Evolutionary conservation across 2,888 invertebrate species (phyloP).

Genomic region (Philopedon plagiatum): DNA sequence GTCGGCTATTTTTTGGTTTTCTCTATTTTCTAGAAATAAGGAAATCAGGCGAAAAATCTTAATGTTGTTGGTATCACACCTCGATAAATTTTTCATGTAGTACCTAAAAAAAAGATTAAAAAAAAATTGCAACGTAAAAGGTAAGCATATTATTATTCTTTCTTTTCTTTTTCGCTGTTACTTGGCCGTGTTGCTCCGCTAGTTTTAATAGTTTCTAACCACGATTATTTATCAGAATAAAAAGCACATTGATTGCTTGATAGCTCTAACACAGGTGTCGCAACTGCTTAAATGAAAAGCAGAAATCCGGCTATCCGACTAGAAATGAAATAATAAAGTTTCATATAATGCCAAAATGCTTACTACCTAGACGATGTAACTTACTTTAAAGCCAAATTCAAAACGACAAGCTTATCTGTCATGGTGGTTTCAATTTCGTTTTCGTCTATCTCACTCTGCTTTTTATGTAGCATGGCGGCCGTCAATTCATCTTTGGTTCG

Average conservation of each 20-base stretch:
- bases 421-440: slow-evolving; percentile 77
- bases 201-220: too few species aligned
- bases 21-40: slow-evolving; percentile 86
- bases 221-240: too few species aligned
- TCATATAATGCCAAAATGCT: too few species aligned
- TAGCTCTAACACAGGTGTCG: too few species aligned
- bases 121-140: slow-evolving; percentile 34
- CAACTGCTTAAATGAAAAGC: too few species aligned
- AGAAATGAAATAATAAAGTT: too few species aligned
- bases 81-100: slow-evolving; percentile 75
- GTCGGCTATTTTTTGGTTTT: slow-evolving; percentile 61
- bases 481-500: slow-evolving; percentile 71
- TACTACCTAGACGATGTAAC: slow-evolving; percentile 42
- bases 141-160: too few species aligned
- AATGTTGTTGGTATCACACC: slow-evolving; percentile 77
- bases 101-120: slow-evolving; percentile 71
- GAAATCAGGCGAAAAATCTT: slow-evolving; percentile 87
- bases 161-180: too few species aligned
- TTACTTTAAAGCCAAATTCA: slow-evolving; percentile 81
- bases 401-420: slow-evolving; percentile 76
- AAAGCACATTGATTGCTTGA: too few species aligned
- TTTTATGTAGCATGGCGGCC: slow-evolving; percentile 73
- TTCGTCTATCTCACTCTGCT: slow-evolving; percentile 78
- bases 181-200: too few species aligned
- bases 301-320: too few species aligned